phyloP scores from a whole-genome alignment of 2,113 vertebrate species.

The Alligator mississippiensis region DNA sequence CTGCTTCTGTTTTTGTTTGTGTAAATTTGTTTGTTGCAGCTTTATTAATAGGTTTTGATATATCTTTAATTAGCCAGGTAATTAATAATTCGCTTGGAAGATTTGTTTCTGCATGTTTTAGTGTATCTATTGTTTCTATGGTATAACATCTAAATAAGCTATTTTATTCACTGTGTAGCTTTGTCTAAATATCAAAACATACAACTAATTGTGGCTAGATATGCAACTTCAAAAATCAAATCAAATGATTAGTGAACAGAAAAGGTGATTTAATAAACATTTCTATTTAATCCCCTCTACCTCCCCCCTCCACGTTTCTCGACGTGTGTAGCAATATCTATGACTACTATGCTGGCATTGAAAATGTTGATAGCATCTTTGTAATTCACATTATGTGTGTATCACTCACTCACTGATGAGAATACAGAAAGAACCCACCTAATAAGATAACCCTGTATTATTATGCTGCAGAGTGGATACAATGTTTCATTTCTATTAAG shows the following conservation, averaged over 20 bases:
- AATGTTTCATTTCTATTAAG: conserved; percentile 64
- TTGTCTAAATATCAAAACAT: conserved; percentile 34
- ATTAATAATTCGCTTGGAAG: conserved; percentile 30
- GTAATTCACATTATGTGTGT: neutral
- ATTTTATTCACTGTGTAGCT: conserved; percentile 14
- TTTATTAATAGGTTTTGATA: conserved; percentile 25
- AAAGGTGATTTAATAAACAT: conserved; percentile 19
- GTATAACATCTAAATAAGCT: neutral
- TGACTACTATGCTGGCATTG: conserved; percentile 21
- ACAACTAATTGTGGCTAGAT: conserved; percentile 39
- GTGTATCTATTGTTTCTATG: neutral
- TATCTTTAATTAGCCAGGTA: neutral
- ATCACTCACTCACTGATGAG: conserved; percentile 46
- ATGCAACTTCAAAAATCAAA: conserved; percentile 55
- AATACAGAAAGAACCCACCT: conserved; percentile 51
- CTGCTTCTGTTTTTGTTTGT: conserved; percentile 24
- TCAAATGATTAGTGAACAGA: conserved; percentile 65
- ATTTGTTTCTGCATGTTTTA: neutral
- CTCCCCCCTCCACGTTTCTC: neutral
- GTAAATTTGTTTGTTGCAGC: neutral
- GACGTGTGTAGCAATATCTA: conserved; percentile 53
- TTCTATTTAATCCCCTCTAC: neutral
- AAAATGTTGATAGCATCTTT: conserved; percentile 10
- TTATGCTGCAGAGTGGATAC: conserved; percentile 59
- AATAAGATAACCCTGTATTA: conserved; percentile 46